Base-by-base conservation (phyloP, 92 coral and sea anemone genomes). In the Porites cylindrica region DNA sequence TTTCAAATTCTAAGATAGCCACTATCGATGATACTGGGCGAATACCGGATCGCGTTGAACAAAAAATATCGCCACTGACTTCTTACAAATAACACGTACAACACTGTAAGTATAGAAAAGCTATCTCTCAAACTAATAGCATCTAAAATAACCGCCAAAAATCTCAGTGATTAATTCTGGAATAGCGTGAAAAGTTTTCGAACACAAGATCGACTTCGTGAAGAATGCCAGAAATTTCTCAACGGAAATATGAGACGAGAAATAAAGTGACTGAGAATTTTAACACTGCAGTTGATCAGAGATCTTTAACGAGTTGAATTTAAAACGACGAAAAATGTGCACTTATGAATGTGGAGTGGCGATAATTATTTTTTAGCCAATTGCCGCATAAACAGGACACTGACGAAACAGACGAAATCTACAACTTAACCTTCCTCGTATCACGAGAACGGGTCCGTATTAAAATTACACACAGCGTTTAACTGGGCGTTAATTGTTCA, bases 201-300 rank as follows among this genome's bases (percentile, higher is more conserved):
- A 69, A 81, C 32, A 11, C 76, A n/a, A 59, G 69, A 32, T 72
- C 69, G 58, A 13, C 75, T 1, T 6, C 38, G 58, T 26, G 24
- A 83, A 83, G 87, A 83, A 83, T 83, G 80, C 65, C 73, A 73
- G 66, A 73, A 66, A 83, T 83, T 76, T 32, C 52, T 19, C 4
- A 72, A 75, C 76, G 73, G 87, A 83, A 83, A 83, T 75, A 73
- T 74, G 87, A 83, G 80, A 79, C 83, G 73, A 29, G 65, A 52
- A 72, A 24, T 26, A 53, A 51, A 72, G 64, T 38, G 51, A 18
- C 10, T 8, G 50, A 20, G 78, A 38, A 58, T 58, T 26, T 52
- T 63, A 52, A 53, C 62, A 60, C 54, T 51, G 60, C 7, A 18
- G 66, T 62, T 14, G 66, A 17, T n/a, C 26, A 54, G 17, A 72